A percentile compares a stretch with the other conserved stretches of the same genome.
phyloP scores from a whole-genome alignment of 2,113 vertebrate species.

The Canis aureus region DNA sequence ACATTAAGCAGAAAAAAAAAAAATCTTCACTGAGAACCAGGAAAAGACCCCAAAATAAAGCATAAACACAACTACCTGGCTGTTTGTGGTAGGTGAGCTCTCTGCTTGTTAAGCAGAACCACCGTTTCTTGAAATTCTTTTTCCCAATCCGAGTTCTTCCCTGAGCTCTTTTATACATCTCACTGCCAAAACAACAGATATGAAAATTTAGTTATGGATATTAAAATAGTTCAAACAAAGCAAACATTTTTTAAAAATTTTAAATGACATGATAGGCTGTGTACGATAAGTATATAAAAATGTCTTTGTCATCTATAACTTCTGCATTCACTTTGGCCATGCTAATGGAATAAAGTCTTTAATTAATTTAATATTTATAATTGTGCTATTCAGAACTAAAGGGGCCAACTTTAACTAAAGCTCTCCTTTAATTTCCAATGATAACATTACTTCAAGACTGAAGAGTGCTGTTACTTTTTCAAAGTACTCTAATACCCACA shows the following conservation, averaged over 20 bases:
- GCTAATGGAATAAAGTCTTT: neutral
- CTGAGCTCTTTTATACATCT: slow-evolving; percentile 97
- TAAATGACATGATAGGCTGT: neutral
- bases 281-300: neutral
- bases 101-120: slow-evolving; percentile 96
- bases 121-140: slow-evolving; percentile 97
- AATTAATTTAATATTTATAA: slow-evolving; percentile 36
- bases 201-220: slow-evolving; percentile 55
- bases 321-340: slow-evolving; percentile 26
- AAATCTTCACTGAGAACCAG: neutral
- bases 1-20: slow-evolving; percentile 8
- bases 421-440: neutral
- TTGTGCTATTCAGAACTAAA: slow-evolving; percentile 36
- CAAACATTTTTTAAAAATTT: slow-evolving; percentile 42
- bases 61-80: slow-evolving; percentile 90
- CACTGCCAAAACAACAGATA: slow-evolving; percentile 87
- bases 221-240: slow-evolving; percentile 35
- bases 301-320: neutral
- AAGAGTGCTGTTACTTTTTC: neutral
- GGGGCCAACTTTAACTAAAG: neutral
- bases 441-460: neutral
- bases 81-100: slow-evolving; percentile 97
- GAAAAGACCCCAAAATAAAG: slow-evolving; percentile 28
- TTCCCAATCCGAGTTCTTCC: slow-evolving; percentile 95
- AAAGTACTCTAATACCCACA: neutral